These are phyloP conservation scores for Blennius ocellaris DNA, from an alignment of 2,113 vertebrate genomes.

Conservation along the genomic window DNA sequence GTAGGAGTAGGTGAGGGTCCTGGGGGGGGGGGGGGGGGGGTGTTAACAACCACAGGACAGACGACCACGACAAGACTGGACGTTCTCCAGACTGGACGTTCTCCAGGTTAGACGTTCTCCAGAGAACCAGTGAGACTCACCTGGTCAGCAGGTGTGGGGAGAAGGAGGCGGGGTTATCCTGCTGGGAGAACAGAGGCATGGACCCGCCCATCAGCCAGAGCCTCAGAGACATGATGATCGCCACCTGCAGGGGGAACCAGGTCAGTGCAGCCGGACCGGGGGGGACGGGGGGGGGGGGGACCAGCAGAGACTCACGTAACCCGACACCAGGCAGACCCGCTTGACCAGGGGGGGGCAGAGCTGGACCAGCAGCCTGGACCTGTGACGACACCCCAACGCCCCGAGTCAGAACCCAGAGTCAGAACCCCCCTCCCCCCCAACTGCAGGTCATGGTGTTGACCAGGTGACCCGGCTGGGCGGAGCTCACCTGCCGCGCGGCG, in stretches of 20 bases:
- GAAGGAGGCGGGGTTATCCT: conserved; percentile 98
- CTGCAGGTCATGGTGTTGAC: too few relatives aligned
- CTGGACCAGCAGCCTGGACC: conserved; percentile 61
- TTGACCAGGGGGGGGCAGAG: conserved; percentile 89
- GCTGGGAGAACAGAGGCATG: conserved; percentile 97
- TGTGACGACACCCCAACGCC: conserved; percentile 64
- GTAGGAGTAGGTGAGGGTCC: conserved; percentile 94
- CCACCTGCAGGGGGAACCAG: conserved; percentile 82
- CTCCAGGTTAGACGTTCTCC: too few relatives aligned
- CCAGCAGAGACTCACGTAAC: conserved; percentile 86
- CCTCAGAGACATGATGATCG: conserved; percentile 88
- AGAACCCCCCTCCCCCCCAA: too few relatives aligned
- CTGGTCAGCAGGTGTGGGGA: conserved; percentile 93
- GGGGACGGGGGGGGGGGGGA: too few relatives aligned
- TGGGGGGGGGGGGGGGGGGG: conserved; percentile 54
- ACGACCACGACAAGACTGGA: too few relatives aligned
- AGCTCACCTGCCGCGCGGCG: conserved; percentile 82
- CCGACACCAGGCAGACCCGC: conserved; percentile 87
- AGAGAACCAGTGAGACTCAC: conserved; percentile 72
- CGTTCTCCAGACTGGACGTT: too few relatives aligned
- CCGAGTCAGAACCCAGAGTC: too few relatives aligned
- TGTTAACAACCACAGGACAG: too few relatives aligned
- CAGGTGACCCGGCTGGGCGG: background rate
- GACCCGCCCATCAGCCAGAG: conserved; percentile 98
- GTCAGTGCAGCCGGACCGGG: background rate